A percentile compares a stretch with the other conserved stretches of the same genome.
Evolutionary conservation across 2,113 vertebrate species (phyloP).

Genomic region (Peromyscus californicus): DNA sequence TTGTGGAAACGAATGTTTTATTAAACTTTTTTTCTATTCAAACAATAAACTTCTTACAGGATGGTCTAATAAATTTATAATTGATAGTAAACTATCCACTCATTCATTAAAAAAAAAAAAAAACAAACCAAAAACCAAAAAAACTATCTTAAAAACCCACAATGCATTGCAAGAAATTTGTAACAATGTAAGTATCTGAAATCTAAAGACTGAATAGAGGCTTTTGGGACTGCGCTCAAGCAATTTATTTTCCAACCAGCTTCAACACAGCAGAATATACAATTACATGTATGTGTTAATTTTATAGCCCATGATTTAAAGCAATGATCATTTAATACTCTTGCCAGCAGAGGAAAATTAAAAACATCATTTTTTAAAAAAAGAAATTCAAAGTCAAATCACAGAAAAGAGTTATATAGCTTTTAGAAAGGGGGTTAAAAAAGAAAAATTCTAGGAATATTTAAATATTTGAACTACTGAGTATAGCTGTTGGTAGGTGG

Average conservation of each 20-base stretch:
- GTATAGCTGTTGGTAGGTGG: slow-evolving; percentile 33
- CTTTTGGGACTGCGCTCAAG: slow-evolving; percentile 70
- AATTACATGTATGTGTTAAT: slow-evolving; percentile 52
- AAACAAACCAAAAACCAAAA: background rate
- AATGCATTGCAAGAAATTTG: slow-evolving; percentile 62
- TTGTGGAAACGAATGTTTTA: slow-evolving; percentile 71
- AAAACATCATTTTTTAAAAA: slow-evolving; percentile 16
- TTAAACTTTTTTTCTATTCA: slow-evolving; percentile 75
- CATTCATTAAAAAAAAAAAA: slow-evolving; percentile 61
- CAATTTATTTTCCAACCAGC: slow-evolving; percentile 69
- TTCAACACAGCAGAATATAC: slow-evolving; percentile 56
- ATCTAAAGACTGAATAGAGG: slow-evolving; percentile 78
- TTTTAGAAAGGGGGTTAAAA: slow-evolving; percentile 47
- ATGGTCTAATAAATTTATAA: slow-evolving; percentile 81
- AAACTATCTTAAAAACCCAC: background rate
- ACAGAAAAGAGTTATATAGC: background rate
- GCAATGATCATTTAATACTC: slow-evolving; percentile 18
- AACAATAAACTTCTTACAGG: slow-evolving; percentile 77
- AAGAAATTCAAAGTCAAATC: slow-evolving; percentile 62
- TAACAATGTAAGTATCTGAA: slow-evolving; percentile 75
- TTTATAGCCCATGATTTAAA: slow-evolving; percentile 63
- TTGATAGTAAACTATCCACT: slow-evolving; percentile 78
- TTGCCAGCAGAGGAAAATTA: slow-evolving; percentile 15
- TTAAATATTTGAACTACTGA: slow-evolving; percentile 59
- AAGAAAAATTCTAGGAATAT: slow-evolving; percentile 53